Base-by-base conservation (phyloP, 2,113 vertebrate genomes). In the Boulengeromyrus knoepffleri region DNA sequence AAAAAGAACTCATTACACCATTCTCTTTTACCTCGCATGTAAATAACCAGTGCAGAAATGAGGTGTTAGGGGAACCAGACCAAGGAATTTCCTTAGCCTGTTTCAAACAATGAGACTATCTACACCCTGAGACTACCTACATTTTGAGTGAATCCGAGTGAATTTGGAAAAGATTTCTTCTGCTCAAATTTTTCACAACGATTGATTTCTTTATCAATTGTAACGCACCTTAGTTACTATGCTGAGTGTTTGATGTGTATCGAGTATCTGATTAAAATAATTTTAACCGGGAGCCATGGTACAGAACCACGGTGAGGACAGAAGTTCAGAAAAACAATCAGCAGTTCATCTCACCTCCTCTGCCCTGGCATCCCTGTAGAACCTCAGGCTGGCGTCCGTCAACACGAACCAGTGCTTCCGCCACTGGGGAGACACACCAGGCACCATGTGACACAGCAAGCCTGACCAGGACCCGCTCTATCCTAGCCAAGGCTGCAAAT, bases 331-430 rank as follows among this genome's bases (percentile, higher is more conserved):
- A 88, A 36, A 85, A 47, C 13, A 31, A 50, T 13, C 10, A 9
- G 31, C 39, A 74, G 42, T 8, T n/a, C 5, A 27, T n/a, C 96
- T 95, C 93, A 99, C 98, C 98, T 99, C 97, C 93, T 98, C 97
- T 0, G 98, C 97, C 0, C 97, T 97, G 0, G 97, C 96, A 93
- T 98, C 97, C 93, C 97, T 96, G 95, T 99, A 99, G 95, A 97
- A 99, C 89, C 94, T 97, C 92, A 99, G 95, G 50, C 96, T 97
- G 1, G 96, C 95, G 27, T 97, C 96, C 0, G 95, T 96, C 89
- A 99, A 95, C 92, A 99, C 98, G 62, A 99, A 99, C 99, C 99
- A 99, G 49, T 97, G 97, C 89, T 98, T 99, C 94, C 95, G 97
- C 99, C 98, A 99, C 99, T 99, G 95, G 5, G 52, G 86, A 89